Conservation (phyloP, 1,140 invertebrate genomes). For the Goniozus legneri region DNA sequence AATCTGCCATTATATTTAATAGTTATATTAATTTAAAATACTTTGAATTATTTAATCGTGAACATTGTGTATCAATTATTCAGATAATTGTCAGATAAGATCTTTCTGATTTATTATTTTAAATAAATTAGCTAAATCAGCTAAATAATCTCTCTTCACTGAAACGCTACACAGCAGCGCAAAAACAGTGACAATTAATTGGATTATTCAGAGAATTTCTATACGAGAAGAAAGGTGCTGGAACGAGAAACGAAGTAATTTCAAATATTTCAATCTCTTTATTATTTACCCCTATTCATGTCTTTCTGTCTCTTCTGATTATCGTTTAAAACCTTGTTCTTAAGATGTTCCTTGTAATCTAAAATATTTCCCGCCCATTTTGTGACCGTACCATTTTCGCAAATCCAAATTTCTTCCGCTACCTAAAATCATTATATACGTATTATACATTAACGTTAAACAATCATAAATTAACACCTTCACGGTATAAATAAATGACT, state of each 20-base stretch:
- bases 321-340: constrained; percentile 74
- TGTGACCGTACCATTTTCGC: constrained; percentile 92
- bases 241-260: neutral
- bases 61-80: neutral
- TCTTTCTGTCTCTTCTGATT: constrained; percentile 54
- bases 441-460: neutral
- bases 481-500: constrained; percentile 25
- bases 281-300: constrained; percentile 38
- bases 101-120: constrained; percentile 15
- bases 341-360: constrained; percentile 93
- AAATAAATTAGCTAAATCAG: constrained; percentile 55
- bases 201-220: too few species aligned
- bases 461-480: neutral
- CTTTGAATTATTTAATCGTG: too few species aligned
- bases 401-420: constrained; percentile 98
- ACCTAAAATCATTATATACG: constrained; percentile 63
- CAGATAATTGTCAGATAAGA: constrained; percentile 7
- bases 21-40: neutral
- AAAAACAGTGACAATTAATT: constrained; percentile 13
- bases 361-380: constrained; percentile 97
- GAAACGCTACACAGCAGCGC: constrained; percentile 40
- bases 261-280: neutral
- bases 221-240: neutral
- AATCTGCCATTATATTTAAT: neutral
- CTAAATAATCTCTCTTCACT: constrained; percentile 37